Evolutionary conservation across 2,797 vertebrate genomes (phyloP).

Genomic region (Platalea minor): DNA sequence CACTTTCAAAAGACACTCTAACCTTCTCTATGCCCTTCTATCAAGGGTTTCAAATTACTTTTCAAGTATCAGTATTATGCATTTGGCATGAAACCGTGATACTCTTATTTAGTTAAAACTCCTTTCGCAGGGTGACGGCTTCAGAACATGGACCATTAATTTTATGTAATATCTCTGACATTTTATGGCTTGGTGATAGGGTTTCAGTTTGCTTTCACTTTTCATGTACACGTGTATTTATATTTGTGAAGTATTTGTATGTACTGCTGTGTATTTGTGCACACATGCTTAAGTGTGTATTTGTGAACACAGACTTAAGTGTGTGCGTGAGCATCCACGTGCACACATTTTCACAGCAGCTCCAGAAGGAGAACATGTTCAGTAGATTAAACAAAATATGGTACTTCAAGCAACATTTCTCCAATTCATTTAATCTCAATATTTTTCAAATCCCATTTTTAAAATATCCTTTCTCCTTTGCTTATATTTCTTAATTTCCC

Average conservation of each 20-base stretch:
- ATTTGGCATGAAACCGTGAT: neutral
- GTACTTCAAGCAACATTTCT: neutral
- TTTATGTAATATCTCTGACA: neutral
- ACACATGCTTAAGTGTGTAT: neutral
- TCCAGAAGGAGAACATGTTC: neutral
- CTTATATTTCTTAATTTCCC: neutral
- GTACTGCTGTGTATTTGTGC: neutral
- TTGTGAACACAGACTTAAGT: neutral
- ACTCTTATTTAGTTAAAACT: neutral
- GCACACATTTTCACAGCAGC: neutral
- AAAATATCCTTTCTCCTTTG: neutral
- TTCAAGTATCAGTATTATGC: neutral
- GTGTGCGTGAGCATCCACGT: neutral
- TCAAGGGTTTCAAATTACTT: neutral
- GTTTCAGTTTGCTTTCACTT: neutral
- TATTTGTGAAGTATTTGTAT: neutral
- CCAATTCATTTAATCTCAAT: neutral
- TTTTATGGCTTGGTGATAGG: neutral
- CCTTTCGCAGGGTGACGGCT: neutral
- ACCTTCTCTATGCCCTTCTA: neutral
- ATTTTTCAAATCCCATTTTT: conserved; percentile 6
- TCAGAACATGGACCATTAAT: neutral
- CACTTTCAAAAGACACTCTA: neutral
- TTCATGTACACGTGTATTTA: neutral
- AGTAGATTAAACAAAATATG: neutral